Conservation (phyloP, 2,797 vertebrate species). For the Salarias fasciatus region DNA sequence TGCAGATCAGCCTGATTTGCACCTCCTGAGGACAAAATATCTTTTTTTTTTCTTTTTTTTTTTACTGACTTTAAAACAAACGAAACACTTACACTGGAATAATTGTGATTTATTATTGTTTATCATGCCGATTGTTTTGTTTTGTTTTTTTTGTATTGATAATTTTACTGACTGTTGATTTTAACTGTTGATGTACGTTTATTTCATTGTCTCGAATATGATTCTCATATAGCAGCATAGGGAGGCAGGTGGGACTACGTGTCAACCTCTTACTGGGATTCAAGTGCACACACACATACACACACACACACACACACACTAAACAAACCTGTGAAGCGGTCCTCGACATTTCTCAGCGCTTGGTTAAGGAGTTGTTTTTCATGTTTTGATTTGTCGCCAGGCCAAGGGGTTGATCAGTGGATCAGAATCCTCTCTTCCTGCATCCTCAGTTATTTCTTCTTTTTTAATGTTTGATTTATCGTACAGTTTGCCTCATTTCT, state of each 20-base stretch:
- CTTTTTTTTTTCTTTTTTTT: not conserved
- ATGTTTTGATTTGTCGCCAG: conserved; percentile 36
- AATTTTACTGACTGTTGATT: conserved; percentile 75
- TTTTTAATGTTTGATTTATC: conserved; percentile 20
- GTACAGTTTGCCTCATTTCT: conserved; percentile 45
- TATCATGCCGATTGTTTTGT: conserved; percentile 57
- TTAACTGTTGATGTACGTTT: conserved; percentile 67
- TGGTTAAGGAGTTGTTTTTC: conserved; percentile 27
- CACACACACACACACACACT: conserved; percentile 2
- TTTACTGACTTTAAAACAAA: conserved; percentile 75
- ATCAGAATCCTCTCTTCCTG: conserved; percentile 33
- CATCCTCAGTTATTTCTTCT: conserved; percentile 26
- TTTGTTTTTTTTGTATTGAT: conserved; percentile 66
- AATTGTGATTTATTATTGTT: conserved; percentile 78
- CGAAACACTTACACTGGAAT: conserved; percentile 86
- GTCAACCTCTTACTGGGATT: conserved; percentile 56
- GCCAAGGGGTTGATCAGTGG: conserved; percentile 41
- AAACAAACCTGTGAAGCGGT: conserved; percentile 64
- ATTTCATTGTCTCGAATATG: conserved; percentile 62
- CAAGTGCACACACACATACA: conserved; percentile 34
- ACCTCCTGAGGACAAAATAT: conserved; percentile 65
- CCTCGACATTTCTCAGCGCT: conserved; percentile 58
- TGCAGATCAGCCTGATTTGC: conserved; percentile 67
- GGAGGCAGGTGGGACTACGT: conserved; percentile 45
- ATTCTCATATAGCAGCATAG: conserved; percentile 60